phyloP scores from a whole-genome alignment of 2,888 invertebrate genomes.

The Aphodius granarius region DNA sequence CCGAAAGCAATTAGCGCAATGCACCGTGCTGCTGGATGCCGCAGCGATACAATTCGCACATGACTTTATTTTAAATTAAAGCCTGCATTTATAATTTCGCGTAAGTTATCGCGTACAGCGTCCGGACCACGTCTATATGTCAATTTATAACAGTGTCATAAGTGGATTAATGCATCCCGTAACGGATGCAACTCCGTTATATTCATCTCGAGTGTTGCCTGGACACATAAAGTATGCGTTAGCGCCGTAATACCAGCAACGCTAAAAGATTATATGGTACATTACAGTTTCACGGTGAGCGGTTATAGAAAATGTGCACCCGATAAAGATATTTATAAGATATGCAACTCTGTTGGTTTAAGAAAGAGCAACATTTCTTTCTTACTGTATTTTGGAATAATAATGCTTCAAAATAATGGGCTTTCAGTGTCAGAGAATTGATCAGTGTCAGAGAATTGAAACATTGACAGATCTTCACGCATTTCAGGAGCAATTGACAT shows the following conservation, averaged over 20 bases:
- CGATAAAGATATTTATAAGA: neutral
- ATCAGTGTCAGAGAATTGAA: too few species aligned
- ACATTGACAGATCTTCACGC: too few species aligned
- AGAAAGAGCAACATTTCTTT: neutral
- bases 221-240: constrained; percentile 10
- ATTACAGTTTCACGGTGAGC: neutral
- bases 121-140: neutral
- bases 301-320: neutral
- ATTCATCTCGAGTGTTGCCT: neutral
- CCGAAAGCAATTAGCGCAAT: neutral
- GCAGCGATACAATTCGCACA: neutral
- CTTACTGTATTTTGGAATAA: too few species aligned
- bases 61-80: neutral
- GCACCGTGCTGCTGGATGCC: neutral
- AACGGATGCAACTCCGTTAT: constrained; percentile 8
- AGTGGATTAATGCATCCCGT: constrained; percentile 10
- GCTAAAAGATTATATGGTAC: constrained; percentile 11
- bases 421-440: too few species aligned
- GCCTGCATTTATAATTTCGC: neutral
- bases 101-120: neutral
- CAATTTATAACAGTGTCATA: constrained; percentile 11
- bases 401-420: too few species aligned
- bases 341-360: too few species aligned
- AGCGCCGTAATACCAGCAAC: neutral
- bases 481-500: too few species aligned